A percentile compares a stretch with the other conserved stretches of the same genome.
Evolutionary conservation across 2,888 invertebrate species (phyloP).

Genomic region (Sinopyrophorus schimmeli): DNA sequence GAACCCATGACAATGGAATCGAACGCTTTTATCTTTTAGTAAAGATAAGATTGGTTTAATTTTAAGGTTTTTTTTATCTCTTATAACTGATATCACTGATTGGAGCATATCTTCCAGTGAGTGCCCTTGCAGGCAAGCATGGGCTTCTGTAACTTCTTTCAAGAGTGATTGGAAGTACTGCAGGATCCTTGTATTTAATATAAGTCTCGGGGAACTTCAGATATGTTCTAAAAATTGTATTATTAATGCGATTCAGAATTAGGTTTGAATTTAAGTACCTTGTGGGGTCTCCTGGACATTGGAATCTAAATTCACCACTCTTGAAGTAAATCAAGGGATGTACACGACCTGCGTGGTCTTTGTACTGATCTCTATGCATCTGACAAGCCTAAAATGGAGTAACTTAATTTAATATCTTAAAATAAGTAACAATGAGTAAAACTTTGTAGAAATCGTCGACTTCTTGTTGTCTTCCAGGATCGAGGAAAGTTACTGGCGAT

Average conservation of each 20-base stretch:
- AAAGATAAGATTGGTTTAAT: too few relatives aligned
- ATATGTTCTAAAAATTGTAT: slow-evolving; percentile 55
- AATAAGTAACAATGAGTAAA: too few relatives aligned
- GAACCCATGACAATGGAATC: too few relatives aligned
- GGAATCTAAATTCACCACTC: slow-evolving; percentile 57
- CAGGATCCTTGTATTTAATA: slow-evolving; percentile 63
- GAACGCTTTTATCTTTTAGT: too few relatives aligned
- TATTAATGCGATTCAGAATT: background rate
- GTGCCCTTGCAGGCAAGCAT: slow-evolving; percentile 60
- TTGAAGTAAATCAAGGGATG: slow-evolving; percentile 65
- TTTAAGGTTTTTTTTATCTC: slow-evolving; percentile 43
- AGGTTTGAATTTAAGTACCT: slow-evolving; percentile 41
- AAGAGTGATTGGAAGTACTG: slow-evolving; percentile 58
- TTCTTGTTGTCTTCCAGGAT: slow-evolving; percentile 52
- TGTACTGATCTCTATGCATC: slow-evolving; percentile 64
- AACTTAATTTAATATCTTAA: too few relatives aligned
- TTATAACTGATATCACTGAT: slow-evolving; percentile 61
- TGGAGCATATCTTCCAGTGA: slow-evolving; percentile 61
- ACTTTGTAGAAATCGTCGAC: slow-evolving; percentile 57
- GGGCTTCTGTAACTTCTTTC: slow-evolving; percentile 60
- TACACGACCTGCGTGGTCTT: slow-evolving; percentile 60
- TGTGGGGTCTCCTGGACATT: slow-evolving; percentile 63
- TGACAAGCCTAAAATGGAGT: slow-evolving; percentile 60
- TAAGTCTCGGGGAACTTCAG: slow-evolving; percentile 61
- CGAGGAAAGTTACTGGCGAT: slow-evolving; percentile 51